Base-by-base conservation (phyloP, 2,888 invertebrate species). In the Lydus trimaculatus region DNA sequence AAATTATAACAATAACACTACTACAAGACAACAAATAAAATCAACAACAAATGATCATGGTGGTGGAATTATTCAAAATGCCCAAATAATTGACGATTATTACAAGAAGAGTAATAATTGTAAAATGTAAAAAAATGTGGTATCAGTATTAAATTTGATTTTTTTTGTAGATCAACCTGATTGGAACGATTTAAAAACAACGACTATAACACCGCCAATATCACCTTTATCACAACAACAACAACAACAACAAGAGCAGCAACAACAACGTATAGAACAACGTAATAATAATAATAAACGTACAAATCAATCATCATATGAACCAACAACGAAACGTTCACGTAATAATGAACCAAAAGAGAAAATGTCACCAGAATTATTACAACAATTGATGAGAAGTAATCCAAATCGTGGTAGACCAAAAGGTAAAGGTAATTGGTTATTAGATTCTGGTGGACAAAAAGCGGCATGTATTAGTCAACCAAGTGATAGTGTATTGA, bases 401-500 rank as follows among this genome's bases (percentile, higher is more conserved):
- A 87, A 83, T 70, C 78, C 78, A 69, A 76, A 76, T 64, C 72
- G 81, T 67, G 82, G 83, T 1, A 79, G 83, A 36, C 80, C 84
- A 15, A 85, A 84, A 76, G 81, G 79, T 33, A 83, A 84, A 71
- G 79, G 75, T 58, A 82, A 81, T 74, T 86, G 85, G 85, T 74
- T 83, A 72, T 65, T 83, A 64, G 83, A 84, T 78, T 78, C 81
- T 20, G 80, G 83, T 13, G 79, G 81, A 3, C 82, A 84, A 68
- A 84, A 84, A 72, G 84, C 84, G 15, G 82, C 84, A 8, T 84
- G 84, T 71, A 82, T 82, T 72, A 84, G 83, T 67, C 88, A 89
- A 72, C 89, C 88, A 68, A 91, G 91, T 66, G 91, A 91, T 77
- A 93, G 94, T 85, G 97, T 97, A 83, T 91, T 97, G 82, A 94